A percentile compares a stretch with the other conserved stretches of the same genome.
Evolutionary conservation across 2,113 vertebrate genomes (phyloP).

Genomic region (Setophaga petechia): DNA sequence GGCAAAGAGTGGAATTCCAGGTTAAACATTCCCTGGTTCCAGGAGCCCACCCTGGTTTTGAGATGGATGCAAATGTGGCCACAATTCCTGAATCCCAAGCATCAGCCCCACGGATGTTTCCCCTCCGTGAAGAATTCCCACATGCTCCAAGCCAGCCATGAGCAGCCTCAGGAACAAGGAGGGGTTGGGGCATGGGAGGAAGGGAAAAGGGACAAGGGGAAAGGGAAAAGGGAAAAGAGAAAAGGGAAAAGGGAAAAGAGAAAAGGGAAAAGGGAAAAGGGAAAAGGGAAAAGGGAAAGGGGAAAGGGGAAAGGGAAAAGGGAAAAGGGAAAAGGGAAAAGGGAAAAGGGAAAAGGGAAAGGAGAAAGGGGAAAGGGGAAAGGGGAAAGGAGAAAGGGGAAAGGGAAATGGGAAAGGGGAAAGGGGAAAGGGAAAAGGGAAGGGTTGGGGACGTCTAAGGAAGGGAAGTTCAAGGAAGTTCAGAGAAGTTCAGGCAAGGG

Average conservation of each 20-base stretch:
- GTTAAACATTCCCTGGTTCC: accelerated
- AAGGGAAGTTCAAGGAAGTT: neutral
- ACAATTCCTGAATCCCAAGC: neutral
- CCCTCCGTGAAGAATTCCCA: neutral
- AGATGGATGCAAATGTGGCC: neutral
- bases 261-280: neutral
- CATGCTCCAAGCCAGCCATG: neutral
- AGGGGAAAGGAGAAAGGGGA: no score
- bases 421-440: no score
- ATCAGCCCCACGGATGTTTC: neutral
- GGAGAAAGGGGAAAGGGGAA: neutral
- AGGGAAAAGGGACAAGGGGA: neutral
- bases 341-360: neutral
- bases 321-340: no score
- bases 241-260: neutral
- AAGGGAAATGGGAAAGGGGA: no score
- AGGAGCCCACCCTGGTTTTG: neutral
- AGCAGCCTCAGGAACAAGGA: neutral
- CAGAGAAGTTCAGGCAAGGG: neutral
- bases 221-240: no score
- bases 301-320: no score
- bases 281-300: no score
- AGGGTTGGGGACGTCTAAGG: no score
- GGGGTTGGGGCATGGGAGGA: neutral
- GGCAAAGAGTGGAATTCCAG: neutral